Base-by-base conservation (phyloP, 2,113 vertebrate genomes). In the Bolborhynchus lineola region DNA sequence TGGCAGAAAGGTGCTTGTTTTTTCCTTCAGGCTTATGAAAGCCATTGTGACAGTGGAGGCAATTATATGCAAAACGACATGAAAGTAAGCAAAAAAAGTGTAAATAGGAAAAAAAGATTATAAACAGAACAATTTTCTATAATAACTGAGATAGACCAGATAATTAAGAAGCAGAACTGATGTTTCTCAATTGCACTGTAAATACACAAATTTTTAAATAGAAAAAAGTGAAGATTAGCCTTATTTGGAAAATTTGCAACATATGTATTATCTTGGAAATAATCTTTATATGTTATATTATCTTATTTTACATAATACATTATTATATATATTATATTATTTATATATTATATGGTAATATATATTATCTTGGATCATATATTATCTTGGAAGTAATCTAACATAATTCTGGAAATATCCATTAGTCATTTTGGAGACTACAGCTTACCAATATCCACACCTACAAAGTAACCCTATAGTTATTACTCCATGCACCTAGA, bases 1-100 rank as follows among this genome's bases (percentile, higher is more conserved):
- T 97, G 96, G 71, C 17, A 68, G 90, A 84, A 93, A 96, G 81
- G 93, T 35, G 71, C 69, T 96, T 63, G 13, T 21, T 93, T 72
- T 93, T 95, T 59, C 78, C 31, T 91, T 94, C 31, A 10, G 85
- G 65, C 59, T 90, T 18, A 53, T 69, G 84, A 92, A 91, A 96
- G 31, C 31, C 55, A 47, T 75, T 82, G 72, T 75, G 63, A 79
- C 16, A 70, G 37, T 28, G 50, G 69, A 93, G 49, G 49, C 19
- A 70, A 29, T 74, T 55, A 78, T 8, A 44, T 8, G 31, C 29
- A 91, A 79, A 93, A 69, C 18, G 92, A 72, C 17, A 44, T 52
- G 50, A 82, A 90, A 92, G 59, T 80, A 93, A 68, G 25, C 13
- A 14, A 16, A 3, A 47, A 64, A 68, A 90, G 39, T 11, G 8